Evolutionary conservation across 2,888 invertebrate genomes (phyloP).

Genomic region (Drosophila mayaguana): DNA sequence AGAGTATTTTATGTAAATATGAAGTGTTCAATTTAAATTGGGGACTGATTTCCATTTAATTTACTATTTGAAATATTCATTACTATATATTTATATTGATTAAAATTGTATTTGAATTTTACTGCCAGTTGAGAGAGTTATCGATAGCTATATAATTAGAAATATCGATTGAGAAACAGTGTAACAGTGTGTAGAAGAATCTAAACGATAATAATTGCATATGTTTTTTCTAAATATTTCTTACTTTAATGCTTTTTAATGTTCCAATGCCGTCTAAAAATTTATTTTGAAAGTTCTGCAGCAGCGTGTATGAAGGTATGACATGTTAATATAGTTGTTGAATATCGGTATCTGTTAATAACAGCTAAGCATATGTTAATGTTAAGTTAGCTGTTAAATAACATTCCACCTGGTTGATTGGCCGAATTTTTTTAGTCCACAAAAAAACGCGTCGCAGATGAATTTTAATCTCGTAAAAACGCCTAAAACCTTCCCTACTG

Average conservation of each 20-base stretch:
- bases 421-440: constrained; percentile 54
- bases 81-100: not conserved
- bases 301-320: not conserved
- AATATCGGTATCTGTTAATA: constrained; percentile 14
- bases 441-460: constrained; percentile 54
- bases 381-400: constrained; percentile 45
- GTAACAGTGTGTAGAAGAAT: not conserved
- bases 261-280: not conserved
- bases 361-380: constrained; percentile 14
- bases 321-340: not conserved
- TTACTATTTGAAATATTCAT: not conserved
- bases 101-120: not conserved
- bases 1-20: not conserved
- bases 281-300: too few species aligned
- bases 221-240: not conserved
- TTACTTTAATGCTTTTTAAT: too few species aligned
- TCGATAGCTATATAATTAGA: not conserved
- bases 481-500: constrained; percentile 15
- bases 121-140: not conserved
- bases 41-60: not conserved
- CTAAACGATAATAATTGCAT: not conserved
- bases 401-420: constrained; percentile 60
- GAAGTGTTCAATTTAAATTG: not conserved
- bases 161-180: not conserved
- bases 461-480: constrained; percentile 37